Base-by-base conservation (phyloP, 2,113 vertebrate genomes). In the Bucco capensis region DNA sequence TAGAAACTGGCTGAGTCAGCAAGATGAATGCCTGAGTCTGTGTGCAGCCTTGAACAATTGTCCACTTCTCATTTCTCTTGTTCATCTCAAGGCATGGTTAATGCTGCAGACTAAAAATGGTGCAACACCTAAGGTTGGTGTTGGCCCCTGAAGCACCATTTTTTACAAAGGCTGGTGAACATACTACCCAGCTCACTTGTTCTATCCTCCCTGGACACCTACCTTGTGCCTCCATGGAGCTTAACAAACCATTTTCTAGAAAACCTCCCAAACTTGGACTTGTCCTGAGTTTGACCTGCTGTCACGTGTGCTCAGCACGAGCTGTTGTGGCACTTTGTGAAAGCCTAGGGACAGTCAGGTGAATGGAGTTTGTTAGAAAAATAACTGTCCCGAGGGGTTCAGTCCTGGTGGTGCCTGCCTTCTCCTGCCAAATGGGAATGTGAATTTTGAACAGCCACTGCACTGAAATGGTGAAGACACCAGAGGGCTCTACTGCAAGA, bases 401-500 rank as follows among this genome's bases (percentile, higher is more conserved):
- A 5, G 33, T 35, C 46, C 24, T 37, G 35, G 21, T 12, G 14
- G 23, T 62, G 50, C 56, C 11, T 65, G 19, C 46, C 8, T 75
- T 60, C 40, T 79, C 6, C 38, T 50, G 3, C 5, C 24, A 60
- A 31, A 33, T 1, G 7, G n/a, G 56, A 75, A 69, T 0, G 5
- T 2, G 49, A 17, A 28, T 86, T 78, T 74, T 51, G 61, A 64
- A 40, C 30, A 77, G 49, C 8, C 54, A 25, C 38, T 90, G 94
- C 93, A 79, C 62, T 90, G 83, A 88, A 46, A n/a, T 9, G 33
- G 35, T 76, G 70, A 54, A 72, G 83, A 94, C 96, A 89, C 73
- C 90, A 95, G 92, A 93, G 95, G 93, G 93, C 95, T 92, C 93
- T 89, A 53, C 70, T 72, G 85, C 3, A 6, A 88, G 83, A 42